Evolutionary conservation across 2,888 invertebrate genomes (phyloP), one percentile per base, ranked within the genome.

Genomic region (Shargacucullia verbasci): DNA sequence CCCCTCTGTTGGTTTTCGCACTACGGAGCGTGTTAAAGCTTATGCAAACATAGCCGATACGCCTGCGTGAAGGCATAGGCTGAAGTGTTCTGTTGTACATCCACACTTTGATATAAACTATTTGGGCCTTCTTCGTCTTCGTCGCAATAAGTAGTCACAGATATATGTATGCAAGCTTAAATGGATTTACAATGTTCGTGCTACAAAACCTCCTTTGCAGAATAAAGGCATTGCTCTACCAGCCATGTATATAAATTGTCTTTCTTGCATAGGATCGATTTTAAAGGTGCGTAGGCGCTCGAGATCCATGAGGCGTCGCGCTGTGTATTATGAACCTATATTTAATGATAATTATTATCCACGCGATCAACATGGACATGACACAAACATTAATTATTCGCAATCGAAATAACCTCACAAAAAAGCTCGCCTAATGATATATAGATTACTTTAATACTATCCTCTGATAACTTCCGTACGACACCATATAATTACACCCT

Each of bases 381-480:
- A 45, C 54, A 59, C 41, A 54, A 54, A 38, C 71, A 67, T 71
- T 60, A 73, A 73, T 73, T 71, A 72, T 72, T 75, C 64, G 73
- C 73, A 69, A 72, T 68, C 55, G 59, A 63, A 60, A 47, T 14
- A 12, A 34, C 37, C 9, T 2, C 4, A 68, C 56, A 71, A 61
- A 71, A 72, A 71, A 56, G 55, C 49, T 12, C 14, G 34, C 59
- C 68, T 72, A 72, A 72, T 75, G 64, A 69, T 73, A 56, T 69
- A 76, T 76, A 73, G 73, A 76, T 73, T 70, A 55, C 74, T 60
- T 61, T 57, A 64, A 65, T 61, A 49, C 50, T 73, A 59, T 56
- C 58, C 58, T 59, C 69, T 70, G 67, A 73, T 73, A 54, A 63
- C 77, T 76, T 71, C 74, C 65, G 64, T 47, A 68, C 58, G 1